Evolutionary conservation across 1,140 invertebrate genomes (phyloP).

Genomic region (Bombus superbus): DNA sequence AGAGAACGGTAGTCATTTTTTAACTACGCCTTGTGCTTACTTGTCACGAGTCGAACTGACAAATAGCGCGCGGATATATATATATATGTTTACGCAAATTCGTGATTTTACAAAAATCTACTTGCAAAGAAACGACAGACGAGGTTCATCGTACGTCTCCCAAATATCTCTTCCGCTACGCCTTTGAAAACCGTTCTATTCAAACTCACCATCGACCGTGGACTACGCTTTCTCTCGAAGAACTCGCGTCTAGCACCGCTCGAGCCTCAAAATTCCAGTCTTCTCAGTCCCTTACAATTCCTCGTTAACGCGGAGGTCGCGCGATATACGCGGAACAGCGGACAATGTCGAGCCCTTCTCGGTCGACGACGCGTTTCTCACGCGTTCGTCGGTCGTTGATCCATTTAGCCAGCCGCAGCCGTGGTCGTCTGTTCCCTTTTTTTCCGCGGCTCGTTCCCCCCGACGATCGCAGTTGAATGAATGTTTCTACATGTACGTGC

Average conservation of each 20-base stretch:
- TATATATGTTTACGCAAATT: too few species aligned
- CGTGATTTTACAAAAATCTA: too few species aligned
- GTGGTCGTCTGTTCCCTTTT: conserved; percentile 12
- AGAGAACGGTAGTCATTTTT: too few species aligned
- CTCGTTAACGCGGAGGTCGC: conserved; percentile 6
- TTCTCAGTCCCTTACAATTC: too few species aligned
- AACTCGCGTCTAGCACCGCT: neutral
- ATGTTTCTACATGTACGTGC: conserved; percentile 61
- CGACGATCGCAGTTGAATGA: conserved; percentile 59
- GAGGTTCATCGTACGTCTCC: neutral
- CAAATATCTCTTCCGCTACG: neutral
- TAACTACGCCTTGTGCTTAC: neutral
- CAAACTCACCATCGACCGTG: too few species aligned
- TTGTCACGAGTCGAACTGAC: too few species aligned
- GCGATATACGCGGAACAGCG: neutral
- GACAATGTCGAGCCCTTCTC: conserved; percentile 12
- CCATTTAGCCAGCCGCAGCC: conserved; percentile 31
- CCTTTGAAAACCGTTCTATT: neutral
- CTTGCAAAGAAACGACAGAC: too few species aligned
- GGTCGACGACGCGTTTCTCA: conserved; percentile 24
- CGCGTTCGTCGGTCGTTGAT: conserved; percentile 34
- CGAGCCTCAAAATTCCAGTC: neutral
- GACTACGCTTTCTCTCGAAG: too few species aligned
- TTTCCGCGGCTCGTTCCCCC: conserved; percentile 8
- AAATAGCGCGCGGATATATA: too few species aligned